Evolutionary conservation across 2,113 vertebrate species (phyloP).

Genomic region (Siniperca knerii): DNA sequence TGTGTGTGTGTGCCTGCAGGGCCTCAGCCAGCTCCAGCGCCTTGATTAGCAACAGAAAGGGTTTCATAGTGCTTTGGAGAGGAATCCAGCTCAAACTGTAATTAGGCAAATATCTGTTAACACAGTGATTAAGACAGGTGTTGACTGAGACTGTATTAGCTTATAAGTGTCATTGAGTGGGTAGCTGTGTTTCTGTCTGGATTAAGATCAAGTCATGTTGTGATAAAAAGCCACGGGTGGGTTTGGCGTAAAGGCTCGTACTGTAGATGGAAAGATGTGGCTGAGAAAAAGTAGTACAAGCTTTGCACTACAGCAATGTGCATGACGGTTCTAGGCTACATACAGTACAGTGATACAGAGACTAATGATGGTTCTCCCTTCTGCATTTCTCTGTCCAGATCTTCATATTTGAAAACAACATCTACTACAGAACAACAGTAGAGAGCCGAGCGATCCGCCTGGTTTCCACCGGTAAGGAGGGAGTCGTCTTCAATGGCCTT

Average conservation of each 20-base stretch:
- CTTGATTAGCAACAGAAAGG: conserved; percentile 43
- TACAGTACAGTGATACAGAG: not conserved
- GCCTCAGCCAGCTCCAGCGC: not conserved
- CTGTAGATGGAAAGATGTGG: not conserved
- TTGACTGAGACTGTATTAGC: conserved; percentile 46
- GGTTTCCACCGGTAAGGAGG: conserved; percentile 94
- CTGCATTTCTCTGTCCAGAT: conserved; percentile 83
- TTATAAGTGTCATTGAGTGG: conserved; percentile 34
- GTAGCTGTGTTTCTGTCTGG: conserved; percentile 12
- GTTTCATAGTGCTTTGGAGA: conserved; percentile 42
- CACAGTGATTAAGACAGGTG: conserved; percentile 43
- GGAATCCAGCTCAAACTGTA: conserved; percentile 32
- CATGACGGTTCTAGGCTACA: not conserved
- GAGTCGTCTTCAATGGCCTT: conserved; percentile 95
- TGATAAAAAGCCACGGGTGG: conserved; percentile 16
- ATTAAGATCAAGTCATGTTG: conserved; percentile 45
- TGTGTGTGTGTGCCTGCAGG: conserved; percentile 17
- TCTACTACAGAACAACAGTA: conserved; percentile 94
- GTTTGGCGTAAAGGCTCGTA: not conserved
- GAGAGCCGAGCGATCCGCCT: conserved; percentile 93
- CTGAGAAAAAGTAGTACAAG: not conserved
- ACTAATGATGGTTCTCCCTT: conserved; percentile 3
- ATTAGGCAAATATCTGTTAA: conserved; percentile 58
- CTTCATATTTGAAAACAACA: conserved; percentile 99
- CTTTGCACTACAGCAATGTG: not conserved